These are phyloP conservation scores for Indicator indicator DNA, from an alignment of 2,113 vertebrate species.

Conservation along the genomic window DNA sequence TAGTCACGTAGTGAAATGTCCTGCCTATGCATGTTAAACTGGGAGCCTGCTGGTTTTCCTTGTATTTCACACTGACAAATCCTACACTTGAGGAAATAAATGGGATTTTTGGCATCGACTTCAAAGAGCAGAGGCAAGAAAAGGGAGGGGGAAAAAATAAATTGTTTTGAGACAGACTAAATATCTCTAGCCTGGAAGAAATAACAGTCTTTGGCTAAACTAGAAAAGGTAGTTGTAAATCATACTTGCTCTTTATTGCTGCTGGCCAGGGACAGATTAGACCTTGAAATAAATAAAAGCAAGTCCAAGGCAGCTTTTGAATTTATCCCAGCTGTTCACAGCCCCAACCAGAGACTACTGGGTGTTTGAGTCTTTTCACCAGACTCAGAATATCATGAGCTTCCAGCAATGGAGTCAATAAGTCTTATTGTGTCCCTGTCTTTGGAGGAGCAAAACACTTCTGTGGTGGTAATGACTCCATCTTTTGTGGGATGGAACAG, in stretches of 20 bases:
- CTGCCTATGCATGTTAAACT: fast-evolving
- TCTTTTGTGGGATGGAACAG: not conserved
- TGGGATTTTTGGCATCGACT: not conserved
- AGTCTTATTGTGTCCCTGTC: not conserved
- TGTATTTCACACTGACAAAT: not conserved
- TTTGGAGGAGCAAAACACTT: not conserved
- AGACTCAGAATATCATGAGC: not conserved
- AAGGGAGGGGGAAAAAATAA: too few species aligned
- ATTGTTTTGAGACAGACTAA: not conserved
- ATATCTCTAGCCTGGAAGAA: not conserved
- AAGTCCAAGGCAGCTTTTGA: not conserved
- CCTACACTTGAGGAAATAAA: not conserved
- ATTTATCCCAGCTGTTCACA: not conserved
- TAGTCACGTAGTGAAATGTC: not conserved
- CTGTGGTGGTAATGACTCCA: not conserved
- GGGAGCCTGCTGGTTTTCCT: not conserved
- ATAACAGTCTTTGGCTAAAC: not conserved
- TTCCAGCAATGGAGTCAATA: not conserved
- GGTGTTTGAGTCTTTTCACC: not conserved
- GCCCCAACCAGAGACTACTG: not conserved
- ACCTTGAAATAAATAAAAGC: slow-evolving; percentile 22
- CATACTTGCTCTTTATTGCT: not conserved
- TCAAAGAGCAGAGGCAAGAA: not conserved
- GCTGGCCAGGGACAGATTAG: not conserved
- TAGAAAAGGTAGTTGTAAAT: slow-evolving; percentile 7